Evolutionary conservation across 1,140 invertebrate genomes (phyloP).

Genomic region (Monochamus saltuarius): DNA sequence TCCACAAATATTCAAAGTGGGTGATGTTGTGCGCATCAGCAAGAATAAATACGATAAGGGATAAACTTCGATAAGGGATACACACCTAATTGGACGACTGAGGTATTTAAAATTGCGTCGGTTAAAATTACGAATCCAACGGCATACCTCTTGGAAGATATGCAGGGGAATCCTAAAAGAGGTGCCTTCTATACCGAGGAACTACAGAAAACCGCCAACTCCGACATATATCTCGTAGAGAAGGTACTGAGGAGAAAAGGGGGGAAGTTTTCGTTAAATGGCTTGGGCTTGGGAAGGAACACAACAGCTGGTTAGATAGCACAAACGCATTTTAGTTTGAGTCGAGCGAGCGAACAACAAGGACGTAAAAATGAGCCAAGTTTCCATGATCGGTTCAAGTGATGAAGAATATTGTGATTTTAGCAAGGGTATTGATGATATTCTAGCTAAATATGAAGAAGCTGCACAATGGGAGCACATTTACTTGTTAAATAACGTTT

Average conservation of each 20-base stretch:
- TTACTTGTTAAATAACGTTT: too few relatives aligned
- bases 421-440: too few relatives aligned
- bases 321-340: constrained; percentile 2
- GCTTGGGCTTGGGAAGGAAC: constrained; percentile 39
- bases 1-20: too few relatives aligned
- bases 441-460: too few relatives aligned
- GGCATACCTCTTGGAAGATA: constrained; percentile 47
- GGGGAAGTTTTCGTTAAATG: constrained; percentile 48
- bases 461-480: too few relatives aligned
- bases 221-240: constrained; percentile 47
- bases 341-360: background rate
- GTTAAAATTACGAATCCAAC: constrained; percentile 44
- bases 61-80: constrained; percentile 52
- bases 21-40: constrained; percentile 48
- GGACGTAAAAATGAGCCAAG: background rate
- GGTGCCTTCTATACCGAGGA: constrained; percentile 47
- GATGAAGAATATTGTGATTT: too few relatives aligned
- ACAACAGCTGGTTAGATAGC: constrained; percentile 23
- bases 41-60: constrained; percentile 49
- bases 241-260: constrained; percentile 39
- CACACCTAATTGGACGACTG: constrained; percentile 52
- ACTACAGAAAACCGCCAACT: constrained; percentile 42
- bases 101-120: constrained; percentile 44
- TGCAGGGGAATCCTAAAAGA: constrained; percentile 36
- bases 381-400: too few relatives aligned